These are phyloP conservation scores for Lobophora halterata DNA, from an alignment of 2,888 invertebrate species.

Conservation along the genomic window DNA sequence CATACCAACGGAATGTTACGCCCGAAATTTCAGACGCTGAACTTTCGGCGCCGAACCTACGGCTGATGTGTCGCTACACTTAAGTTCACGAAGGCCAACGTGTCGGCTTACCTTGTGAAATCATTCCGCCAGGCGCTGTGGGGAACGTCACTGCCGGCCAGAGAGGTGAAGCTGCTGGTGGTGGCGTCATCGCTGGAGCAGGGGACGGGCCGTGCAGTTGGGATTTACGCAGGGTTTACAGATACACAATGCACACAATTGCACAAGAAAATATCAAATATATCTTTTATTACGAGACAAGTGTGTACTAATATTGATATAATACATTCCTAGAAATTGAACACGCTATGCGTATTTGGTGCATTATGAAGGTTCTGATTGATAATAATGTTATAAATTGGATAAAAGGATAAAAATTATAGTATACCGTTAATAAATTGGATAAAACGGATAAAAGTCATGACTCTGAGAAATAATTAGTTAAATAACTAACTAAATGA, in stretches of 20 bases:
- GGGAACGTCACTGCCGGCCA: slow-evolving; percentile 60
- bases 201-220: slow-evolving; percentile 61
- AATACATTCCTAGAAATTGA: slow-evolving; percentile 1
- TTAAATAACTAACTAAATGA: no score
- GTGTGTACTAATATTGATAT: slow-evolving; percentile 18
- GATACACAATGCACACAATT: slow-evolving; percentile 68
- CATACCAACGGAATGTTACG: no score
- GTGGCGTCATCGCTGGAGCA: slow-evolving; percentile 72
- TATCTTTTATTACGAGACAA: slow-evolving; percentile 20
- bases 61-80: no score
- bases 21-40: no score
- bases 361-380: slow-evolving; percentile 8
- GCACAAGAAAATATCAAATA: slow-evolving; percentile 37
- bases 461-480: no score
- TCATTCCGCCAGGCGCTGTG: slow-evolving; percentile 73
- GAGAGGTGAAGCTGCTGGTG: slow-evolving; percentile 68
- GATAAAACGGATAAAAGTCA: no score
- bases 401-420: slow-evolving; percentile 2
- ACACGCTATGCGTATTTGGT: slow-evolving; percentile 12
- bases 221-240: slow-evolving; percentile 65
- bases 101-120: slow-evolving; percentile 64
- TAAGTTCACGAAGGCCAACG: slow-evolving; percentile 10
- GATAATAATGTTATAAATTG: neutral
- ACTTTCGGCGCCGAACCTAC: no score
- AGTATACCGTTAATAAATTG: no score